These are phyloP conservation scores for Ostrea edulis DNA, from an alignment of 1,140 invertebrate genomes.

Conservation along the genomic window DNA sequence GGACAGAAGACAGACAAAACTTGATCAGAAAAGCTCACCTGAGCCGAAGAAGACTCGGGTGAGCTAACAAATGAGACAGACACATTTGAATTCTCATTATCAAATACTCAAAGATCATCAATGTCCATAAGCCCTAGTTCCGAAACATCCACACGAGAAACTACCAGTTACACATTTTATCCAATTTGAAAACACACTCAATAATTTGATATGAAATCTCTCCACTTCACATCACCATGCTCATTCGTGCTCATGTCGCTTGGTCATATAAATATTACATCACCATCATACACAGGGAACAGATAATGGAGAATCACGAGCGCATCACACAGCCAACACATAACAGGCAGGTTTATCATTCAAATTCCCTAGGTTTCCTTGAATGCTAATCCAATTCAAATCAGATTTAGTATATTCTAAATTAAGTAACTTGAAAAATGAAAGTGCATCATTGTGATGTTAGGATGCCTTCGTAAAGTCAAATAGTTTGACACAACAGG, in stretches of 20 bases:
- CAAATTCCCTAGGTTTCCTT: not conserved
- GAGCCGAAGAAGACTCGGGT: too few species aligned
- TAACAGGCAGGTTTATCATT: not conserved
- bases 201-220: not conserved
- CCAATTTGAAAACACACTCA: not conserved
- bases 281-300: not conserved
- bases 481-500: not conserved
- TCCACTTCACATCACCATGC: not conserved
- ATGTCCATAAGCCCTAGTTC: not conserved
- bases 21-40: too few species aligned
- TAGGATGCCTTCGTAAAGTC: too few species aligned
- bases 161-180: not conserved
- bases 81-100: not conserved
- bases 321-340: not conserved
- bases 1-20: too few species aligned
- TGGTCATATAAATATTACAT: conserved; percentile 16
- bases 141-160: not conserved
- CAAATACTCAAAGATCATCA: not conserved
- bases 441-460: too few species aligned
- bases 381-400: too few species aligned
- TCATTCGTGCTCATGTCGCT: not conserved
- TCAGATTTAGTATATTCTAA: too few species aligned
- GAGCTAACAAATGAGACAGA: not conserved
- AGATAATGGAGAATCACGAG: not conserved
- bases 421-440: too few species aligned